These are phyloP conservation scores for Tonatia bakeri DNA, from an alignment of 2,113 vertebrate species.

Conservation along the genomic window DNA sequence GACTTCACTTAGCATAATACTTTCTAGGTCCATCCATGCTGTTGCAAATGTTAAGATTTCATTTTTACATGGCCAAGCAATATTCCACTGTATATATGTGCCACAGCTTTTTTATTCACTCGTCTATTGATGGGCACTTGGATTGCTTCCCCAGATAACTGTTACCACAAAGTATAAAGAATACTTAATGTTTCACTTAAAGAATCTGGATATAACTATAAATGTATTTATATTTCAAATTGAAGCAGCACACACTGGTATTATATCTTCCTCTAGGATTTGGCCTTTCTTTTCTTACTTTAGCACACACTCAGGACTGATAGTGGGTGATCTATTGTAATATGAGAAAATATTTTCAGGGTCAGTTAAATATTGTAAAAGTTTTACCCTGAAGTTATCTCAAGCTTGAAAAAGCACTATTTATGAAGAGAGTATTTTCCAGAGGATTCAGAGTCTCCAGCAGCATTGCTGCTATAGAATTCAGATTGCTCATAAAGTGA, in stretches of 20 bases:
- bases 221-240: neutral
- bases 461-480: neutral
- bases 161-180: neutral
- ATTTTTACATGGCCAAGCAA: neutral
- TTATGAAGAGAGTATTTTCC: neutral
- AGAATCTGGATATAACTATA: neutral
- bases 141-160: neutral
- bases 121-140: neutral
- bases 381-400: neutral
- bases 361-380: constrained; percentile 36
- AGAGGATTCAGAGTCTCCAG: neutral
- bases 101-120: neutral
- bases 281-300: neutral
- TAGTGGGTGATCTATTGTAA: neutral
- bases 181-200: neutral
- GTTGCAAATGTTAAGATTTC: neutral
- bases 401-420: neutral
- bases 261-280: neutral
- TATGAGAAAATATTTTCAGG: neutral
- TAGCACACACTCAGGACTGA: neutral
- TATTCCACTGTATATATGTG: neutral
- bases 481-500: neutral
- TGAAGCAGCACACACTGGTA: neutral
- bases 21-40: neutral
- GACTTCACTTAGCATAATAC: neutral